phyloP scores from a whole-genome alignment of 2,888 invertebrate genomes.

The Noctua pronuba region DNA sequence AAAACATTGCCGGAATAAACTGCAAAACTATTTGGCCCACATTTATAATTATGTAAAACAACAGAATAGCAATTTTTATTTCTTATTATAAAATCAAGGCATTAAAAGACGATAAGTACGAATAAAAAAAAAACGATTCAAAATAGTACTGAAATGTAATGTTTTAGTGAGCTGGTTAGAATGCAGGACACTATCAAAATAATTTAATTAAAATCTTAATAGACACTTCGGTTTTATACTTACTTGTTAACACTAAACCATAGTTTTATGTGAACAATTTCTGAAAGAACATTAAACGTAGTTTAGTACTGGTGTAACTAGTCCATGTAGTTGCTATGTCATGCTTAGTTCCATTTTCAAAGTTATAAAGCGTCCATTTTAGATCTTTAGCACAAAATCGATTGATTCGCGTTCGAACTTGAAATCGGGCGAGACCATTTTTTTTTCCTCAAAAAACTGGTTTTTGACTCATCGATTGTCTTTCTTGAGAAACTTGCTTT shows the following conservation, averaged over 20 bases:
- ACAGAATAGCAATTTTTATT: neutral
- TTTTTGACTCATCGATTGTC: conserved; percentile 46
- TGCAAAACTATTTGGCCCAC: neutral
- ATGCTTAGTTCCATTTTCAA: neutral
- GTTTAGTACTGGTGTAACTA: conserved; percentile 9
- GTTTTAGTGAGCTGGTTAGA: neutral
- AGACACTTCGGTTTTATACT: conserved; percentile 2
- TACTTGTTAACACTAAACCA: neutral
- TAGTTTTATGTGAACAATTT: conserved; percentile 12
- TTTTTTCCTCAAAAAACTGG: conserved; percentile 30
- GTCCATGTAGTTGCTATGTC: neutral
- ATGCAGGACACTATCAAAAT: neutral
- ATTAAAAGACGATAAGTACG: neutral
- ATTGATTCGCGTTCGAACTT: conserved; percentile 18
- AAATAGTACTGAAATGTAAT: neutral
- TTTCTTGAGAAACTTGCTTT: conserved; percentile 38
- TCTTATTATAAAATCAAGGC: neutral
- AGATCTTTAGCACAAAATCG: conserved; percentile 9
- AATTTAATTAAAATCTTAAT: neutral
- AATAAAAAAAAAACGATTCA: too few species aligned
- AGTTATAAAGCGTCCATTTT: neutral
- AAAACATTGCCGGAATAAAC: neutral
- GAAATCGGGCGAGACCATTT: neutral
- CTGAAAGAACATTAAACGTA: conserved; percentile 8
- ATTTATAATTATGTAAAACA: conserved; percentile 1